A percentile compares a stretch with the other conserved stretches of the same genome.
phyloP scores from a whole-genome alignment of 2,888 invertebrate genomes.

The Hypena proboscidalis region DNA sequence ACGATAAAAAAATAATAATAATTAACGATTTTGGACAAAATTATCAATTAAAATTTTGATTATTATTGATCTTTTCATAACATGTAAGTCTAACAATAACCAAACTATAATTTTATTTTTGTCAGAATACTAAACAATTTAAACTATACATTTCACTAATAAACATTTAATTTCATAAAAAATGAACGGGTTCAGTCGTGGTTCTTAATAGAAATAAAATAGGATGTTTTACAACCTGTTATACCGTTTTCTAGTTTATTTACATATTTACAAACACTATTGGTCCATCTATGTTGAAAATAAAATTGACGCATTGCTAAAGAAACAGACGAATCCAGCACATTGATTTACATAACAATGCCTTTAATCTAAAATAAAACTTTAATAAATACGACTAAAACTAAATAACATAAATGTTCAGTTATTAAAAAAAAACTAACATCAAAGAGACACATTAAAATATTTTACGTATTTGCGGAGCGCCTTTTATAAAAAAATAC shows the following conservation, averaged over 20 bases:
- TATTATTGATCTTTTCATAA: no score
- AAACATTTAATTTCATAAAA: constrained; percentile 12
- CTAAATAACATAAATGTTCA: no score
- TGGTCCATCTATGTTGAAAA: constrained; percentile 81
- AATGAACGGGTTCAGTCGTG: constrained; percentile 55
- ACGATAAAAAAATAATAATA: constrained; percentile 14
- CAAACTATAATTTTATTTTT: no score
- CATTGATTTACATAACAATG: no score
- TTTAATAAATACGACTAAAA: no score
- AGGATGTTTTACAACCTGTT: constrained; percentile 68
- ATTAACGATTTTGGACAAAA: neutral
- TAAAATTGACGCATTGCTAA: constrained; percentile 36
- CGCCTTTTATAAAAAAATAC: no score
- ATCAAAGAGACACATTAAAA: no score
- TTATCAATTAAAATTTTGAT: neutral
- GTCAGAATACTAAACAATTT: no score
- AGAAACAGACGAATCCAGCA: constrained; percentile 22
- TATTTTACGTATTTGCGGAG: no score
- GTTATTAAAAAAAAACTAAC: no score
- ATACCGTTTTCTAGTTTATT: constrained; percentile 70
- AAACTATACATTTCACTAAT: neutral
- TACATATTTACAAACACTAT: constrained; percentile 83
- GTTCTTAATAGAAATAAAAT: constrained; percentile 49
- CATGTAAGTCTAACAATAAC: no score
- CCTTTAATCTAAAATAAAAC: no score